Percentiles rank a stretch among this genome's conserved stretches.
Conservation (phyloP, 2,888 invertebrate species). For the Lasioglossum calceatum region DNA sequence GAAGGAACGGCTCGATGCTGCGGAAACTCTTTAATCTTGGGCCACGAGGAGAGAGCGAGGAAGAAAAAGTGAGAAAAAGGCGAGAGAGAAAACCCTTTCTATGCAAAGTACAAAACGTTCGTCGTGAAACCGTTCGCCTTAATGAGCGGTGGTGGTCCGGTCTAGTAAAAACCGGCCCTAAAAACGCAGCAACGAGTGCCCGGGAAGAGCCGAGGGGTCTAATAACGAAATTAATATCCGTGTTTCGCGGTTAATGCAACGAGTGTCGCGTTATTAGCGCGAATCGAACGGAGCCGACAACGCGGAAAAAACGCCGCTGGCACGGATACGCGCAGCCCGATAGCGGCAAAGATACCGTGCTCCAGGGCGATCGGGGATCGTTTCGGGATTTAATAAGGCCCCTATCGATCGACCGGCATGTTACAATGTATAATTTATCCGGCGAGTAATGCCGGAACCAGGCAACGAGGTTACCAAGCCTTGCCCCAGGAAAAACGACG, state of each 20-base stretch:
- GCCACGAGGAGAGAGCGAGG: conserved; percentile 6
- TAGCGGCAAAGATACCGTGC: neutral
- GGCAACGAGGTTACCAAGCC: conserved; percentile 2
- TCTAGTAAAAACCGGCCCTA: conserved; percentile 12
- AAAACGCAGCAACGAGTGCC: conserved; percentile 28
- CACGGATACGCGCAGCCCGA: neutral
- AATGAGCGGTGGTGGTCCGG: conserved; percentile 32
- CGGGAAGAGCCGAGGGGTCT: neutral
- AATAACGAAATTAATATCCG: conserved; percentile 52
- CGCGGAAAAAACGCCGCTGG: neutral
- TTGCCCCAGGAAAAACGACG: neutral
- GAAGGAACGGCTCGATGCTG: conserved; percentile 10
- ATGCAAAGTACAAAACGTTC: conserved; percentile 41
- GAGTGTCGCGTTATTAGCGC: conserved; percentile 31
- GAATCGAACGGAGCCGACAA: conserved; percentile 22
- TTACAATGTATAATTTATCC: conserved; percentile 25
- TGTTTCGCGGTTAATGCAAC: conserved; percentile 29
- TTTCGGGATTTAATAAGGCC: conserved; percentile 20
- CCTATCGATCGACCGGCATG: conserved; percentile 6
- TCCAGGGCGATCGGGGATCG: neutral
- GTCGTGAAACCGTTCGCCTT: conserved; percentile 35
- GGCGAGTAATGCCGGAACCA: conserved; percentile 11
- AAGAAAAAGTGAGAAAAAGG: neutral
- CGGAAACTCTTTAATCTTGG: conserved; percentile 53
- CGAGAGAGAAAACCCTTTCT: conserved; percentile 5